These are phyloP conservation scores for Cichladusa arquata DNA, from an alignment of 2,113 vertebrate species.

Conservation along the genomic window DNA sequence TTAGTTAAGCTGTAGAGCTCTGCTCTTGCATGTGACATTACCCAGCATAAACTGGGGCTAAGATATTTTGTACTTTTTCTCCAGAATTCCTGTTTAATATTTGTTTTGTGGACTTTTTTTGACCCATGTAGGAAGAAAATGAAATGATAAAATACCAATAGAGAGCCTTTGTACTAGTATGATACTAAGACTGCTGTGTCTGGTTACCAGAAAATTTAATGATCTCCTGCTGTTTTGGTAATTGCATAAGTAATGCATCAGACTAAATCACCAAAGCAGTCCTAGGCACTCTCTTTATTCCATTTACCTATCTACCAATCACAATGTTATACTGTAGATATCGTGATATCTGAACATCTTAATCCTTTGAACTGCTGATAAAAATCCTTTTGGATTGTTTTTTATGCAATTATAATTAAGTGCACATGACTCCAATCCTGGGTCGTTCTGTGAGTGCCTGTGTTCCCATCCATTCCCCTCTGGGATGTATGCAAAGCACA, in stretches of 20 bases:
- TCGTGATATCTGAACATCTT: slow-evolving; percentile 38
- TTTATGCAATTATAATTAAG: slow-evolving; percentile 32
- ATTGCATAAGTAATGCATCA: slow-evolving; percentile 98
- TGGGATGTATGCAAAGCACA: neutral
- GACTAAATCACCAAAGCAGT: slow-evolving; percentile 77
- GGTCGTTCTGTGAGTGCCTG: neutral
- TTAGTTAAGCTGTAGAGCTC: neutral
- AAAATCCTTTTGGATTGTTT: slow-evolving; percentile 39
- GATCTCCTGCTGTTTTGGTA: slow-evolving; percentile 99
- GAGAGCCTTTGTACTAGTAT: slow-evolving; percentile 76
- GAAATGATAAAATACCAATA: slow-evolving; percentile 74
- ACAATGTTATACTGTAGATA: slow-evolving; percentile 57
- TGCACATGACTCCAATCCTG: neutral
- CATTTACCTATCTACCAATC: slow-evolving; percentile 48
- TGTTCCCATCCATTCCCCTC: neutral
- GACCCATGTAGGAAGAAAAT: slow-evolving; percentile 53
- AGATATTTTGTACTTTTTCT: neutral
- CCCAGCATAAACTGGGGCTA: neutral
- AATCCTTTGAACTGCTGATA: slow-evolving; percentile 38
- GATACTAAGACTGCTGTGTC: slow-evolving; percentile 75
- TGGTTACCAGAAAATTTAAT: slow-evolving; percentile 85
- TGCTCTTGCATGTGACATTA: neutral
- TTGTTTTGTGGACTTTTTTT: slow-evolving; percentile 16
- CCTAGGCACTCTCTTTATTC: slow-evolving; percentile 59
- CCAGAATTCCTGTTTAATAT: neutral